Percentiles rank a stretch among this genome's conserved stretches.
These are phyloP conservation scores for Ranitomeya imitator DNA, from an alignment of 2,113 vertebrate genomes.

Conservation along the genomic window DNA sequence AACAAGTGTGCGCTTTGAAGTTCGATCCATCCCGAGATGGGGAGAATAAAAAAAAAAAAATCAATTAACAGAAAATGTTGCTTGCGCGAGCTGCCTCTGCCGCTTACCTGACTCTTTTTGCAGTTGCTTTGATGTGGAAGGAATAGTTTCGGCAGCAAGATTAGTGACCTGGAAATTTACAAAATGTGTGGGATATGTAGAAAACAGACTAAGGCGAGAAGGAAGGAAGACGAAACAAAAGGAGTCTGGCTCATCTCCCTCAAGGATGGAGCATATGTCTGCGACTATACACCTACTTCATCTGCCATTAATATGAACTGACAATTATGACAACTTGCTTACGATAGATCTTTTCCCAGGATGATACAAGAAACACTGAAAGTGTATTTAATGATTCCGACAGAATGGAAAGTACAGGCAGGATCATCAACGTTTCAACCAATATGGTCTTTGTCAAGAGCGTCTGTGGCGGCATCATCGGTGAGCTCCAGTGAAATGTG, in stretches of 20 bases:
- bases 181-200: slow-evolving; percentile 46
- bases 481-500: too few species aligned
- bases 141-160: slow-evolving; percentile 30
- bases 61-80: slow-evolving; percentile 36
- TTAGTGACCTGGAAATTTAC: slow-evolving; percentile 47
- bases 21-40: not conserved
- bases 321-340: slow-evolving; percentile 38
- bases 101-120: slow-evolving; percentile 9
- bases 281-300: slow-evolving; percentile 11
- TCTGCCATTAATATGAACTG: slow-evolving; percentile 47
- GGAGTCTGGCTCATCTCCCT: slow-evolving; percentile 7
- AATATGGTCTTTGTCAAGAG: too few species aligned
- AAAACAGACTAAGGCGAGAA: slow-evolving; percentile 37
- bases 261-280: slow-evolving; percentile 41
- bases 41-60: not conserved
- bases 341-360: slow-evolving; percentile 3
- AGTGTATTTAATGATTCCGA: too few species aligned
- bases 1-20: slow-evolving; percentile 39
- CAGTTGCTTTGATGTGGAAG: slow-evolving; percentile 47
- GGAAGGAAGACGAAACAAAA: slow-evolving; percentile 30
- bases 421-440: too few species aligned
- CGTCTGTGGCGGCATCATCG: too few species aligned
- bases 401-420: not conserved
- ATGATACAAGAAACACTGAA: not conserved
- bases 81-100: not conserved